Percentiles rank a stretch among this genome's conserved stretches.
Conservation (phyloP, 2,888 invertebrate species). For the Amaurobius ferox region DNA sequence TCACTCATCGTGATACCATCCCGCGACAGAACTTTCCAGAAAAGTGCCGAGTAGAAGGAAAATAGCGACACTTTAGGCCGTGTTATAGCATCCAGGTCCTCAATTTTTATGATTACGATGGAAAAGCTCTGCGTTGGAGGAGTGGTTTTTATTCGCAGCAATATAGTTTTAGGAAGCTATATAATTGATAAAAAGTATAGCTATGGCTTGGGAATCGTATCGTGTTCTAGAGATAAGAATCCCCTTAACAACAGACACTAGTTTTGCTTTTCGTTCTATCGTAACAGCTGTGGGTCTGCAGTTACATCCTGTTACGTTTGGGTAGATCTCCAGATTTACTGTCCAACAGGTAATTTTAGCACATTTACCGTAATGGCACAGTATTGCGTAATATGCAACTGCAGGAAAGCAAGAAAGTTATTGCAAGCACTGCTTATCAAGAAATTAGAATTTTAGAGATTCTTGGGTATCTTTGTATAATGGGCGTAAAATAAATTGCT, state of each 20-base stretch:
- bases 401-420: no score
- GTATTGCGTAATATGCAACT: no score
- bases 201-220: constrained; percentile 40
- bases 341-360: no score
- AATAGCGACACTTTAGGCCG: constrained; percentile 17
- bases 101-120: constrained; percentile 37
- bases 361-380: no score
- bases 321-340: no score
- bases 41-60: constrained; percentile 21
- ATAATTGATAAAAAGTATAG: constrained; percentile 41
- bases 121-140: neutral
- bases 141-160: constrained; percentile 38
- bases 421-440: no score
- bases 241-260: neutral
- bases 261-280: neutral
- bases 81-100: constrained; percentile 15
- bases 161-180: constrained; percentile 52
- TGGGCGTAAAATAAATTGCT: no score
- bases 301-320: neutral
- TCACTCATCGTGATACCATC: constrained; percentile 38
- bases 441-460: no score
- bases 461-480: no score
- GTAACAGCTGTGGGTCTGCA: neutral
- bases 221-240: constrained; percentile 29
- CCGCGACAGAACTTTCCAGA: constrained; percentile 28